Conservation (phyloP, 2,113 vertebrate genomes). For the Chamaetylas fuelleborni region DNA sequence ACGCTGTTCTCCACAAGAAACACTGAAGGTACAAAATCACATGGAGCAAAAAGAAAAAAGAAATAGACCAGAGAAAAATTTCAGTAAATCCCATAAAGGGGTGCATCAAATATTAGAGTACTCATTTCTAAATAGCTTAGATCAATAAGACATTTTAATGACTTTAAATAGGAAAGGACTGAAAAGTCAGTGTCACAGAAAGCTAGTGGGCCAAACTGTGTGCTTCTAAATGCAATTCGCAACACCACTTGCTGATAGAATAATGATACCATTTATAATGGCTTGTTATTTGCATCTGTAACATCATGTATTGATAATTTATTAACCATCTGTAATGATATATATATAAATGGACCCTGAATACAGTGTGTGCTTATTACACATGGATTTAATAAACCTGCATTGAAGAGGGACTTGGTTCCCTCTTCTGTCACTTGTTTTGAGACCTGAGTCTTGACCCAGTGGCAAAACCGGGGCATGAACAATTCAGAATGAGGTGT, state of each 20-base stretch:
- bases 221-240: slow-evolving; percentile 1
- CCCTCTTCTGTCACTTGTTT: neutral
- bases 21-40: neutral
- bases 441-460: neutral
- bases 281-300: neutral
- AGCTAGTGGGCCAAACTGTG: neutral
- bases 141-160: neutral
- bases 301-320: neutral
- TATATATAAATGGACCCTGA: neutral
- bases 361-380: neutral
- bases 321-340: neutral
- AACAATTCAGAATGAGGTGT: neutral
- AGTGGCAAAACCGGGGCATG: neutral
- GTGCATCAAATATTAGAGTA: neutral
- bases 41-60: neutral
- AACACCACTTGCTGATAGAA: neutral
- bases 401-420: accelerated
- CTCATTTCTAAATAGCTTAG: neutral
- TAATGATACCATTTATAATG: neutral
- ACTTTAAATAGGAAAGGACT: neutral
- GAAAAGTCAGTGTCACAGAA: neutral
- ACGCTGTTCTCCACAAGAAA: neutral
- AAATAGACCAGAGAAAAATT: neutral
- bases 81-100: neutral
- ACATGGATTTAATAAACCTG: neutral